phyloP scores from a whole-genome alignment of 2,888 invertebrate species.

The Mechanitis messenoides region DNA sequence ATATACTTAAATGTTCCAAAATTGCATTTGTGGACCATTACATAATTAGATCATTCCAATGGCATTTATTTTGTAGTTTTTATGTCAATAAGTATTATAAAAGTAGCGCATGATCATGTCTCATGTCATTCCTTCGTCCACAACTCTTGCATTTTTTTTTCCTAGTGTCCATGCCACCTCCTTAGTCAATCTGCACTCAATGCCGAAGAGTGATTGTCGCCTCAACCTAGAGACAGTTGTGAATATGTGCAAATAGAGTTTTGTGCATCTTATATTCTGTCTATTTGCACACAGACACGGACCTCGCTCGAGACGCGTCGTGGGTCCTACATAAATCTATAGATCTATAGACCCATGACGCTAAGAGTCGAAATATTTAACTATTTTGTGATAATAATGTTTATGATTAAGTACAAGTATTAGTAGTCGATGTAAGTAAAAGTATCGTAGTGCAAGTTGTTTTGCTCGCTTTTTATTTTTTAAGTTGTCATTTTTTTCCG shows the following conservation, averaged over 20 bases:
- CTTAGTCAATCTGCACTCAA: conserved; percentile 71
- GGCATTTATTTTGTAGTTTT: conserved; percentile 42
- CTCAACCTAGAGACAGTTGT: conserved; percentile 30
- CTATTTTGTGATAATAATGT: conserved; percentile 36
- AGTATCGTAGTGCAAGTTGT: conserved; percentile 50
- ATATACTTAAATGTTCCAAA: conserved; percentile 21
- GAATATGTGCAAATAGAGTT: conserved; percentile 33
- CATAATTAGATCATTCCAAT: conserved; percentile 41
- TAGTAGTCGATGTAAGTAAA: conserved; percentile 10
- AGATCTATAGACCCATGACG: conserved; percentile 43
- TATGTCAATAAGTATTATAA: conserved; percentile 9
- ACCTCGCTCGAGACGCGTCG: conserved; percentile 25
- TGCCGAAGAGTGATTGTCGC: conserved; percentile 73
- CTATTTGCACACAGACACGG: conserved; percentile 21
- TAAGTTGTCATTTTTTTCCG: conserved; percentile 77
- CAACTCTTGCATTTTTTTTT: conserved; percentile 34
- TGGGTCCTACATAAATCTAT: conserved; percentile 41
- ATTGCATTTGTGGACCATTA: conserved; percentile 43
- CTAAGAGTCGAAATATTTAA: conserved; percentile 42
- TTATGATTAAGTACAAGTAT: conserved; percentile 33
- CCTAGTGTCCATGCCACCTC: conserved; percentile 65
- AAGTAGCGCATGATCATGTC: conserved; percentile 28
- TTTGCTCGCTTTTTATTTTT: conserved; percentile 66
- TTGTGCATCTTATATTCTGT: conserved; percentile 6
- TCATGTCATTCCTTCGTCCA: conserved; percentile 29